Evolutionary conservation across 1,140 invertebrate species (phyloP), one percentile per base, ranked within the genome.

Genomic region (Drosophila miranda): DNA sequence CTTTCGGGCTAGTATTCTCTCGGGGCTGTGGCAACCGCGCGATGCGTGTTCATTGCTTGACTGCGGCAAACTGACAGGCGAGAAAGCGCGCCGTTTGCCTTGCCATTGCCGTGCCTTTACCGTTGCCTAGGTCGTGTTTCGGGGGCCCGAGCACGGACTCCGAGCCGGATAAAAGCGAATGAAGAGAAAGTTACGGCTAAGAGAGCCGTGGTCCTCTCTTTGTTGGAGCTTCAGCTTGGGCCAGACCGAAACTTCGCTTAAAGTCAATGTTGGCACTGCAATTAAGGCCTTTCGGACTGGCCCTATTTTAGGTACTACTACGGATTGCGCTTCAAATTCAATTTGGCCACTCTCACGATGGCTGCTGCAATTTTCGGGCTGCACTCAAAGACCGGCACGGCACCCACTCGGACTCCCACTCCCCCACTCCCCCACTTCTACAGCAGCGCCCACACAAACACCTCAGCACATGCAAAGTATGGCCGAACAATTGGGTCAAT

Each of bases 61-160:
- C 81, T 86, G 81, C 81, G 81, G 81, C 82, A 86, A 81, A 86
- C 81, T 86, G 78, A 87, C 59, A 64, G 58, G 23, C 57, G 43
- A 58, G 57, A 73, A 67, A 66, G 53, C 60, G 57, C 51, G 70
- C 69, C 69, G 46, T 64, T 59, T 64, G 66, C 72, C 46, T 64
- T 68, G 23, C 23, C 23, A 0, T 23, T 23, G 23, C 23, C 23
- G 23, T 50, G 61, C 61, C 61, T 23, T 68, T 68, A 3, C 34
- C 34, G 34, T 38, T 43, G 34, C 73, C 64, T 64, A 74, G 64
- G 60, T 86, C 77, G 82, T 75, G 73, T 75, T 26, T 26, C 56
- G 46, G 7, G 11, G 41, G 16, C 57, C 73, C 66, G 71, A 72
- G 50, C 30, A 38, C 75, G 62, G 56, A 46, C 62, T 54, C 60